Base-by-base conservation (phyloP, 2,113 vertebrate species). In the Hippocampus zosterae region DNA sequence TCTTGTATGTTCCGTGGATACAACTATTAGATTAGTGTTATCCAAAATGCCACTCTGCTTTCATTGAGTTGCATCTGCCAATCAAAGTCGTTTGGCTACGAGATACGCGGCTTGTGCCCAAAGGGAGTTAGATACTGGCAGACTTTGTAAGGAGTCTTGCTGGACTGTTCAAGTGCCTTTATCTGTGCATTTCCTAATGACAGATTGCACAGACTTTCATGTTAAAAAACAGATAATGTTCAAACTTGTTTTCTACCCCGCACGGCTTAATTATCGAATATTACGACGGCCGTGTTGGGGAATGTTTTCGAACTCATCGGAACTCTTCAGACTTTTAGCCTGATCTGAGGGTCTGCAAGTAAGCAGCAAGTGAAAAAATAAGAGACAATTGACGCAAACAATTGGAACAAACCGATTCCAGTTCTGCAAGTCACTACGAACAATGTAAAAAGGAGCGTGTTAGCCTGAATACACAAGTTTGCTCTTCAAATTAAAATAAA, bases 181-280 rank as follows among this genome's bases (percentile, higher is more conserved):
- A 88, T 91, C 85, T 80, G 74, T 73, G 62, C 52, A 56, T 74
- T 70, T 80, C 70, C 80, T 77, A 74, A 79, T 79, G 75, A 68
- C 76, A 62, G 33, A 65, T 44, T 65, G 52, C 77, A 66, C 65
- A 60, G 68, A 84, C 70, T 80, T 89, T 81, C 68, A 84, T 82
- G 72, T 83, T 72, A 81, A 74, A 82, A 82, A 68, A 84, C 62
- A 75, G 73, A 79, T 76, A 81, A 85, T 82, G 79, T 85, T 87
- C 82, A 88, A 88, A 89, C 79, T 77, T 59, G 59, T 67, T 78
- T 72, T 67, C 41, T 6, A 33, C 7, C 86, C 84, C 86, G 66
- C 70, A 61, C 85, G 84, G 84, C 81, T 88, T 87, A 85, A 87
- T 88, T 88, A 86, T 73, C 53, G 67, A 78, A 82, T 82, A 87